A percentile compares a stretch with the other conserved stretches of the same genome.
phyloP scores from a whole-genome alignment of 2,113 vertebrate genomes.

The Galbula dea region DNA sequence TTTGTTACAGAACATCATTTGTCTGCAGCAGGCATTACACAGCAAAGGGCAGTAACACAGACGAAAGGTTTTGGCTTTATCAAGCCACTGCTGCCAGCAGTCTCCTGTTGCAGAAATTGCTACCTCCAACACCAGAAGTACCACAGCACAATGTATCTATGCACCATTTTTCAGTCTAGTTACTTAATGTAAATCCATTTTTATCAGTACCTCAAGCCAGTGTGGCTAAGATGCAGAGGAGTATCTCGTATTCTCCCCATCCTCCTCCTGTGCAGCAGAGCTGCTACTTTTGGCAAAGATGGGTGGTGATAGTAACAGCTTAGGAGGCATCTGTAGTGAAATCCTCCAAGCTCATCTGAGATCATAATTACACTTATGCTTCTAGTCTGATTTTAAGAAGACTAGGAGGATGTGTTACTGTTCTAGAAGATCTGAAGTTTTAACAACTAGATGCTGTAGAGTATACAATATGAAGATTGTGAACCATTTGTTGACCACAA shows the following conservation, averaged over 20 bases:
- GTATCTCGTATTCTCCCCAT: background rate
- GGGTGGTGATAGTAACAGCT: conserved; percentile 46
- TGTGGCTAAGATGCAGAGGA: conserved; percentile 33
- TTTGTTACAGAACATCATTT: background rate
- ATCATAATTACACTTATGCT: background rate
- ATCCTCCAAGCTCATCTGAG: background rate
- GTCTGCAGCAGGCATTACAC: background rate
- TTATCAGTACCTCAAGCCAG: background rate
- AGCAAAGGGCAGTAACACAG: background rate
- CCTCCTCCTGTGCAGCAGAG: conserved; percentile 18
- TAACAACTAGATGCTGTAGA: background rate
- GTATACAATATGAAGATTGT: background rate
- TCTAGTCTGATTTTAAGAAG: background rate
- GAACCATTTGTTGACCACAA: background rate
- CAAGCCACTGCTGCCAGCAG: background rate
- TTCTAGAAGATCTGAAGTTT: background rate
- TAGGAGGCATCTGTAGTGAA: conserved; percentile 1
- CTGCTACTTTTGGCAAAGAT: conserved; percentile 40
- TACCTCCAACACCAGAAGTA: background rate
- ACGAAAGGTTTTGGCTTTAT: background rate
- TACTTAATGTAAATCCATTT: background rate
- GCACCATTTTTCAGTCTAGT: background rate
- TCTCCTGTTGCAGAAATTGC: background rate
- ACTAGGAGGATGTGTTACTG: background rate
- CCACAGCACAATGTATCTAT: background rate